phyloP scores from a whole-genome alignment of 2,113 vertebrate genomes.

The Cynocephalus volans region DNA sequence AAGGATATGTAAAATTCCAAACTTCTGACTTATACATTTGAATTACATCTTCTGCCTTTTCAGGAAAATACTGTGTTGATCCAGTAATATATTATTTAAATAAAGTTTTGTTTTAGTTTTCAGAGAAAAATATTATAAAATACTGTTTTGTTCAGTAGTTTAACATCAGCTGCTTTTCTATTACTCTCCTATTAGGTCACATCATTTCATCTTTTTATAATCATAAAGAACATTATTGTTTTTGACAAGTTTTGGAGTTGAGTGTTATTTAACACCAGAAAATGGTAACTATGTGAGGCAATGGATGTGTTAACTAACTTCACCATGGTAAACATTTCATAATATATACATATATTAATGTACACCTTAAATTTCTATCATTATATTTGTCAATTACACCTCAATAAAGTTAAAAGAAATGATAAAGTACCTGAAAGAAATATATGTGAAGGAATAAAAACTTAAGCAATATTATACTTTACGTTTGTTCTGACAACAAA shows the following conservation, averaged over 20 bases:
- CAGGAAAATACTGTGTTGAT: conserved; percentile 1
- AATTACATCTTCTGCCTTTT: neutral
- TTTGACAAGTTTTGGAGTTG: neutral
- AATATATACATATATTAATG: neutral
- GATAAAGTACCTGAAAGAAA: neutral
- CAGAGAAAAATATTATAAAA: neutral
- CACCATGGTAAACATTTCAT: neutral
- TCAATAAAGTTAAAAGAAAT: neutral
- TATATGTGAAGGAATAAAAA: neutral
- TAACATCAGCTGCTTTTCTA: neutral
- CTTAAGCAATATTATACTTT: neutral
- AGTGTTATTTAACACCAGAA: neutral
- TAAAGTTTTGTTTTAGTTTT: neutral
- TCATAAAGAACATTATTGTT: neutral
- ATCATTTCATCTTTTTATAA: neutral
- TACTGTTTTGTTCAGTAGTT: neutral
- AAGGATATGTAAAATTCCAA: neutral
- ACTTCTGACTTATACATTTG: neutral
- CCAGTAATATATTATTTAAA: neutral
- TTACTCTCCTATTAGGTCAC: neutral
- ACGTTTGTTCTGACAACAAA: neutral
- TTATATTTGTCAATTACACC: neutral
- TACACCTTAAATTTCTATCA: neutral
- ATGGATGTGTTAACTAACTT: neutral
- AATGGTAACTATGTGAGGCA: neutral